These are phyloP conservation scores for Xestobium rufovillosum DNA, from an alignment of 2,888 invertebrate species.

Conservation along the genomic window DNA sequence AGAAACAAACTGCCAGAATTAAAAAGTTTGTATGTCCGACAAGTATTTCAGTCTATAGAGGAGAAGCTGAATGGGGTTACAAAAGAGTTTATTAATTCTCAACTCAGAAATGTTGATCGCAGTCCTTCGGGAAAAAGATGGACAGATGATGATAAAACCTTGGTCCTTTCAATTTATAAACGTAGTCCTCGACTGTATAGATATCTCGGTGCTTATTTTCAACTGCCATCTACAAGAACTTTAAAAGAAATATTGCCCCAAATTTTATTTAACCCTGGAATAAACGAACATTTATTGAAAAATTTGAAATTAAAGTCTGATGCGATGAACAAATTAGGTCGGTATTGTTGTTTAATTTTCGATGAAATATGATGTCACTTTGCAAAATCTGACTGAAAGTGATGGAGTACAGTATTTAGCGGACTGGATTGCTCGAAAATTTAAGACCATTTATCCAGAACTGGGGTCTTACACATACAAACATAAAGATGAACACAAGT, in stretches of 20 bases:
- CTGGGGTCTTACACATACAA: too few species aligned
- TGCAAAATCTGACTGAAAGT: too few species aligned
- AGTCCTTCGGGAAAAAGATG: slow-evolving; percentile 16
- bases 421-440: too few species aligned
- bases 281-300: slow-evolving; percentile 17
- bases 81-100: slow-evolving; percentile 23
- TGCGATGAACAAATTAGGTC: slow-evolving; percentile 19
- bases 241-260: slow-evolving; percentile 19
- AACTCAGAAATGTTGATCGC: slow-evolving; percentile 17
- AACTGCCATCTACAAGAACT: slow-evolving; percentile 23
- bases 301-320: slow-evolving; percentile 15
- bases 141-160: slow-evolving; percentile 21
- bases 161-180: slow-evolving; percentile 24
- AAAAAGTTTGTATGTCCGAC: slow-evolving; percentile 12
- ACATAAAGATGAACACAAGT: too few species aligned
- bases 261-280: slow-evolving; percentile 22
- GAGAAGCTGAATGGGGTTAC: slow-evolving; percentile 20
- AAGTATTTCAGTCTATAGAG: slow-evolving; percentile 19
- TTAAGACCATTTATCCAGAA: too few species aligned
- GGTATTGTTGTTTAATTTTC: slow-evolving; percentile 21
- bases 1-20: too few species aligned
- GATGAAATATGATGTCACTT: too few species aligned
- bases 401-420: too few species aligned
- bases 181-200: slow-evolving; percentile 22
- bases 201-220: slow-evolving; percentile 19